Percentiles rank a stretch among this genome's conserved stretches.
phyloP scores from a whole-genome alignment of 2,797 vertebrate genomes.

The Rhinatrema bivittatum region DNA sequence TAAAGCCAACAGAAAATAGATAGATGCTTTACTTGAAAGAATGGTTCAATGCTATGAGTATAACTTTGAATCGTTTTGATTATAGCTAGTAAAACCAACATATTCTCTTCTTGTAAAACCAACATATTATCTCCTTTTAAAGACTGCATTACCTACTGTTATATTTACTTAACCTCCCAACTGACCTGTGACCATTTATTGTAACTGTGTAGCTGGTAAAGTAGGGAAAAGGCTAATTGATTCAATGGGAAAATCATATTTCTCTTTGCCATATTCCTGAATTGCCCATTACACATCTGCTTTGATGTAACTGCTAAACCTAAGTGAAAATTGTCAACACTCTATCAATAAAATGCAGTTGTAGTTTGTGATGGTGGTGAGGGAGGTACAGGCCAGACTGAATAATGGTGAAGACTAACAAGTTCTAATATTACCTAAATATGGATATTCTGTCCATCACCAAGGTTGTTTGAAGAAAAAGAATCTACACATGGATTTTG shows the following conservation, averaged over 20 bases:
- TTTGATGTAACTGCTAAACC: conserved; percentile 24
- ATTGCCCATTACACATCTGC: conserved; percentile 31
- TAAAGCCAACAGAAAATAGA: background rate
- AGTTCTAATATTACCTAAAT: too few species aligned
- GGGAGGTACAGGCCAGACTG: too few species aligned
- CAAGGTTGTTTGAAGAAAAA: too few species aligned
- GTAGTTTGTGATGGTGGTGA: too few species aligned
- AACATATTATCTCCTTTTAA: conserved; percentile 16
- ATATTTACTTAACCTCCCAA: conserved; percentile 28
- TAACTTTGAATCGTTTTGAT: conserved; percentile 11
- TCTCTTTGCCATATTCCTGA: conserved; percentile 32
- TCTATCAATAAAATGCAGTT: conserved; percentile 14
- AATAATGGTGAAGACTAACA: too few species aligned
- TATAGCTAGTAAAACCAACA: conserved; percentile 28
- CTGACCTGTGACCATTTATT: conserved; percentile 23
- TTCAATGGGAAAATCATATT: conserved; percentile 26
- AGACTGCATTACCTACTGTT: conserved; percentile 25
- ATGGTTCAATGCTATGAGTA: conserved; percentile 12
- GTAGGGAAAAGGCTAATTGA: conserved; percentile 24
- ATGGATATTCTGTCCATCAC: too few species aligned
- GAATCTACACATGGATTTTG: too few species aligned
- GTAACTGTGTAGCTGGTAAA: conserved; percentile 19
- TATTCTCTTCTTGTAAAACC: conserved; percentile 28
- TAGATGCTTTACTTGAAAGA: background rate
- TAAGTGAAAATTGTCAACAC: conserved; percentile 21